Conservation (phyloP, 2,797 vertebrate genomes). For the Dermochelys coriacea region DNA sequence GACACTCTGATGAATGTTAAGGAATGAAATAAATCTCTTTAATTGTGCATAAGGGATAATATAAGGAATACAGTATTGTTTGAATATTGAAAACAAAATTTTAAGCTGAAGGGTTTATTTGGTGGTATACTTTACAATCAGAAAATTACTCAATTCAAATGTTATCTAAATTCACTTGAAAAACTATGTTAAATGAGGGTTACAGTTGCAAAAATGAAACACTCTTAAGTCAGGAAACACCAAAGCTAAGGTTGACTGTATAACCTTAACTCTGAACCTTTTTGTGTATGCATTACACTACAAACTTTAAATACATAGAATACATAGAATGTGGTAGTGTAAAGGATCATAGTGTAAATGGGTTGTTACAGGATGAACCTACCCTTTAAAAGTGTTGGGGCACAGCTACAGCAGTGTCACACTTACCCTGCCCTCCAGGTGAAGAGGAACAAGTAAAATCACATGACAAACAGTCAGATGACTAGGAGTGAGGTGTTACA, state of each 20-base stretch:
- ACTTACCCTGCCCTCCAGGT: background rate
- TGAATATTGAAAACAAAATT: background rate
- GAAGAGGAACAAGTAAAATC: background rate
- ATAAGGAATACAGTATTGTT: background rate
- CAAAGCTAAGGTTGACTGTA: background rate
- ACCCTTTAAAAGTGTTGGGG: background rate
- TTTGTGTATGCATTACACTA: background rate
- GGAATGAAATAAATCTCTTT: background rate
- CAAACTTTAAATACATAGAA: background rate
- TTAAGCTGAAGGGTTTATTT: background rate
- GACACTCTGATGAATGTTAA: background rate
- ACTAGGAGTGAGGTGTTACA: background rate
- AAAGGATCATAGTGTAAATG: background rate
- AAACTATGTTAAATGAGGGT: background rate
- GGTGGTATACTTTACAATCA: background rate
- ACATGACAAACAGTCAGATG: background rate
- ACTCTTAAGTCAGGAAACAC: background rate
- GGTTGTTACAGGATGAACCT: background rate
- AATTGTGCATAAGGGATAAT: fast-evolving
- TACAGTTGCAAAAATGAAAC: background rate
- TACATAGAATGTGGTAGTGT: background rate
- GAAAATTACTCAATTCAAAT: background rate
- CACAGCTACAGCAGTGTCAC: background rate
- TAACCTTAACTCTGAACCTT: background rate
- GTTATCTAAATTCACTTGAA: background rate